These are phyloP conservation scores for Epicauta chinensis DNA, from an alignment of 1,140 invertebrate genomes.

Conservation along the genomic window DNA sequence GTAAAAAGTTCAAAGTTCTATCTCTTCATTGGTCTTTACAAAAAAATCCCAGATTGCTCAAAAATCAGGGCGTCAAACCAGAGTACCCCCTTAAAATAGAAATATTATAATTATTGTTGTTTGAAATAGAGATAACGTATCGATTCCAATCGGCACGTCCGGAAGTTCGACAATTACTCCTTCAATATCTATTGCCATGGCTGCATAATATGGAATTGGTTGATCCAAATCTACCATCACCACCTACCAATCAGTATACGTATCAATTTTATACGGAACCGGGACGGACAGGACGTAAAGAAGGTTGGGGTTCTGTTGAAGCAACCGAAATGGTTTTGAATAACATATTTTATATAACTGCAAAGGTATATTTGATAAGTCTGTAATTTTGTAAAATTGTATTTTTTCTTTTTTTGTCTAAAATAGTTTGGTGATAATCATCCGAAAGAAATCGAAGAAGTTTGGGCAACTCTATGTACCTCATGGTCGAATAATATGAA, in stretches of 20 bases:
- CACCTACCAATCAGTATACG: slow-evolving; percentile 69
- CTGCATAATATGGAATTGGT: slow-evolving; percentile 97
- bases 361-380: slow-evolving; percentile 67
- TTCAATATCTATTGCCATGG: slow-evolving; percentile 95
- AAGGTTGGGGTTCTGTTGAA: slow-evolving; percentile 95
- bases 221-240: slow-evolving; percentile 88
- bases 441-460: slow-evolving; percentile 88
- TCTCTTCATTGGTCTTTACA: no score
- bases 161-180: slow-evolving; percentile 78
- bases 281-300: slow-evolving; percentile 56
- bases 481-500: slow-evolving; percentile 97
- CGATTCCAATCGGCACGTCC: slow-evolving; percentile 92
- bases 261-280: slow-evolving; percentile 57
- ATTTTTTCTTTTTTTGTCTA: slow-evolving; percentile 27
- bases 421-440: slow-evolving; percentile 88
- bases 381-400: neutral
- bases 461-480: slow-evolving; percentile 92
- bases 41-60: no score
- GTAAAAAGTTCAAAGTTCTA: no score
- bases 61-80: no score
- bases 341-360: slow-evolving; percentile 97
- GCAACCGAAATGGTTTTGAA: slow-evolving; percentile 99
- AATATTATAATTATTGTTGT: slow-evolving; percentile 1
- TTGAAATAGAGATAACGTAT: slow-evolving; percentile 83
- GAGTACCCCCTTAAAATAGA: no score